Conservation (phyloP, 1,140 invertebrate species). For the Pogonus chalceus region DNA sequence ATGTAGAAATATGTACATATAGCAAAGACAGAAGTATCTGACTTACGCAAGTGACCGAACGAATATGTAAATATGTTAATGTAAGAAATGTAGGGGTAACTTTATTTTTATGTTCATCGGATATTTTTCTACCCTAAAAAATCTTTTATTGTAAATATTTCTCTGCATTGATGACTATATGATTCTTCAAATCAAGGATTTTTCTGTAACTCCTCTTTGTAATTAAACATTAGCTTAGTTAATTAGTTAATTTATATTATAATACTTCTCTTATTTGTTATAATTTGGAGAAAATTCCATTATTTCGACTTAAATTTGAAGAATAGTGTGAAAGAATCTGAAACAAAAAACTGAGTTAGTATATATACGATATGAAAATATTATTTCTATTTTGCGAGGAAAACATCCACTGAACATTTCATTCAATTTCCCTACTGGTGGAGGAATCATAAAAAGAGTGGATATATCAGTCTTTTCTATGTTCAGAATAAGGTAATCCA, state of each 20-base stretch:
- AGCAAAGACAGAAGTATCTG: not conserved
- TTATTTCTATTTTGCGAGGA: not conserved
- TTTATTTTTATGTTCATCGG: not conserved
- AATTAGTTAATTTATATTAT: too few species aligned
- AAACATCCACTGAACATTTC: not conserved
- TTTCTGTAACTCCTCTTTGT: too few species aligned
- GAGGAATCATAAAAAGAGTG: not conserved
- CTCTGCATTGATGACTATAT: too few species aligned
- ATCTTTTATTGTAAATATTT: not conserved
- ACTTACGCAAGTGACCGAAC: not conserved
- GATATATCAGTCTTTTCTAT: not conserved
- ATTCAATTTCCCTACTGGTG: not conserved
- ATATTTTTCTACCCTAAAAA: not conserved
- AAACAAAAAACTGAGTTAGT: too few species aligned
- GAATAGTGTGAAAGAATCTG: too few species aligned
- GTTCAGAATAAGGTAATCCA: not conserved
- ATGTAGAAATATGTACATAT: slow-evolving; percentile 4
- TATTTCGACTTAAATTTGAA: too few species aligned
- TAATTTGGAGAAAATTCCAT: too few species aligned
- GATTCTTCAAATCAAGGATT: too few species aligned
- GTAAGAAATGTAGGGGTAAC: not conserved
- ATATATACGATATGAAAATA: too few species aligned
- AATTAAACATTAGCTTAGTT: too few species aligned
- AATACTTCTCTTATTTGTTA: too few species aligned
- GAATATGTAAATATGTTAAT: slow-evolving; percentile 4